Conservation (phyloP, 2,888 invertebrate genomes). For the Rhaphigaster nebulosa region DNA sequence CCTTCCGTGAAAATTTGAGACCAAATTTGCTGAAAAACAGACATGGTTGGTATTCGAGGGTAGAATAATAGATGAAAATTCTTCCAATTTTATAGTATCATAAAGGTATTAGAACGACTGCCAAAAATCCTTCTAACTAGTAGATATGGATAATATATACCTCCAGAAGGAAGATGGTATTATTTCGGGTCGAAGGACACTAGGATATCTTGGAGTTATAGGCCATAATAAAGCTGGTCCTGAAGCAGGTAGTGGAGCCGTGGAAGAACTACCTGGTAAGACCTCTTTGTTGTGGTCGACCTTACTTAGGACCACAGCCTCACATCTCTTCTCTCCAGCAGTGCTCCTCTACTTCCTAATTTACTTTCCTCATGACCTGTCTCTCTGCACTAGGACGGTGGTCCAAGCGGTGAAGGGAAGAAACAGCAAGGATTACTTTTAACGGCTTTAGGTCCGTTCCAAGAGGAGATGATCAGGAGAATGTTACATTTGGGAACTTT, state of each 20-base stretch:
- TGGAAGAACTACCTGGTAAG: neutral
- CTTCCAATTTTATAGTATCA: too few relatives aligned
- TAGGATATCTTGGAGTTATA: neutral
- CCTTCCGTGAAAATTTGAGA: too few relatives aligned
- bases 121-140: neutral
- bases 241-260: neutral
- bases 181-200: neutral
- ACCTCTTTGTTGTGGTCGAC: conserved; percentile 3
- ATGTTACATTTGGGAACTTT: conserved; percentile 19
- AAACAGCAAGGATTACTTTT: neutral
- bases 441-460: neutral
- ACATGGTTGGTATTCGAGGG: too few relatives aligned
- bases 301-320: neutral
- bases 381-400: neutral
- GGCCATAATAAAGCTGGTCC: neutral
- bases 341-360: neutral
- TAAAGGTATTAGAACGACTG: too few relatives aligned
- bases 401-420: conserved; percentile 21
- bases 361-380: neutral
- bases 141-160: neutral
- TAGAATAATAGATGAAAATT: too few relatives aligned
- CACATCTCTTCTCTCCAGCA: neutral
- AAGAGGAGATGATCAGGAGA: neutral
- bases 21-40: too few relatives aligned
- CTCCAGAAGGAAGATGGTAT: neutral